phyloP scores from a whole-genome alignment of 2,888 invertebrate genomes.

The Osmoderma eremita region DNA sequence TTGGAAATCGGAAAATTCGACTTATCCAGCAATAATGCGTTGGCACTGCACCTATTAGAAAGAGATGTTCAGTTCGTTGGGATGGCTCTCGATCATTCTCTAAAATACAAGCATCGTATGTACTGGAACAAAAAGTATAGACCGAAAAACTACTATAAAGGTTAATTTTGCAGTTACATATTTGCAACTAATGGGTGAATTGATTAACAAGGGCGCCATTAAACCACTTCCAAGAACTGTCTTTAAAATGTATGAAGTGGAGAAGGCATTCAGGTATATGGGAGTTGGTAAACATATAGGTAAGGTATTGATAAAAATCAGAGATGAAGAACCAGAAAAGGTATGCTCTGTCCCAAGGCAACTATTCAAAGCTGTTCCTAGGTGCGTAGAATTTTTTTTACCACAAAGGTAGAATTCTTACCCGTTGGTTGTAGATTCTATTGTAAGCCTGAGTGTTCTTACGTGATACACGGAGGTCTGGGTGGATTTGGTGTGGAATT shows the following conservation, averaged over 20 bases:
- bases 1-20: constrained; percentile 89
- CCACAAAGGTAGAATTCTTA: constrained; percentile 24
- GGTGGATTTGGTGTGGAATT: constrained; percentile 94
- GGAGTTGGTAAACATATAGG: constrained; percentile 82
- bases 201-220: constrained; percentile 68
- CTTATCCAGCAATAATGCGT: constrained; percentile 71
- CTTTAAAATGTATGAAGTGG: constrained; percentile 74
- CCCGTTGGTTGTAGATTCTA: constrained; percentile 62
- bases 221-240: constrained; percentile 74
- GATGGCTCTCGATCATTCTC: constrained; percentile 72
- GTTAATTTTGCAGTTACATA: neutral
- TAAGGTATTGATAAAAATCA: constrained; percentile 68
- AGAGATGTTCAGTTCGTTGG: constrained; percentile 74
- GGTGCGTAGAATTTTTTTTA: constrained; percentile 40
- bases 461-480: constrained; percentile 81
- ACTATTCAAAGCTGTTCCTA: constrained; percentile 46
- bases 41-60: constrained; percentile 67
- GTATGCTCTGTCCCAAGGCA: neutral
- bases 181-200: neutral
- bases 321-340: constrained; percentile 53
- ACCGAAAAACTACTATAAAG: too few species aligned
- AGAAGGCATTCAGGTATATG: constrained; percentile 76
- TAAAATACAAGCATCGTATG: neutral
- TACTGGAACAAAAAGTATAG: neutral
- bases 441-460: constrained; percentile 46